These are phyloP conservation scores for Pipra filicauda DNA, from an alignment of 2,113 vertebrate species.

Conservation along the genomic window DNA sequence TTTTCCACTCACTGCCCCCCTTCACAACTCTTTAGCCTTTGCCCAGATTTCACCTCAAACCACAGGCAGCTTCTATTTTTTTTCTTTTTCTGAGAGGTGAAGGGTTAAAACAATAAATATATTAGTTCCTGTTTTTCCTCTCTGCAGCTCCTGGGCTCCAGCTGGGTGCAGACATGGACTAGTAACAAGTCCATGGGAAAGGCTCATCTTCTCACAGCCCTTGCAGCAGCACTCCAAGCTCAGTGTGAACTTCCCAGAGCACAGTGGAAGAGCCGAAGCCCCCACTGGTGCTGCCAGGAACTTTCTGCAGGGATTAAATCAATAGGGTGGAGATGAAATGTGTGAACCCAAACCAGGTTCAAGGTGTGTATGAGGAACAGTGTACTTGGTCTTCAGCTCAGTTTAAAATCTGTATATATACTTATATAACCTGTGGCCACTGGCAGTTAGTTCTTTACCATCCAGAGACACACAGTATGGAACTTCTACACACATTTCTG, in stretches of 20 bases:
- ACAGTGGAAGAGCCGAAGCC: neutral
- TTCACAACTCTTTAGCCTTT: neutral
- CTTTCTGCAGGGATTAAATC: neutral
- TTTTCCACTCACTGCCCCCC: neutral
- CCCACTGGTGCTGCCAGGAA: neutral
- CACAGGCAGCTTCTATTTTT: neutral
- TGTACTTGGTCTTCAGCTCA: neutral
- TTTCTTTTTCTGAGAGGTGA: neutral
- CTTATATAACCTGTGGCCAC: neutral
- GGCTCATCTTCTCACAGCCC: conserved; percentile 44
- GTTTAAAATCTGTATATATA: neutral
- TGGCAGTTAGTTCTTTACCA: neutral
- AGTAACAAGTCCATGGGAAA: conserved; percentile 58
- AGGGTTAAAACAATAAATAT: conserved; percentile 58
- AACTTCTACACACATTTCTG: neutral
- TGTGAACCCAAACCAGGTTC: neutral
- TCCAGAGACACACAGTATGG: neutral
- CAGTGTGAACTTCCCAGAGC: neutral
- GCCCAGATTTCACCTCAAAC: neutral
- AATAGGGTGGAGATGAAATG: neutral
- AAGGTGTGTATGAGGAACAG: neutral
- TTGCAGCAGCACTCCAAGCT: neutral
- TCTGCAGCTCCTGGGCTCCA: conserved; percentile 38
- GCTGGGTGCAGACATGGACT: conserved; percentile 32
- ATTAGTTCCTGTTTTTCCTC: conserved; percentile 46